Base-by-base conservation (phyloP, 2,113 vertebrate genomes). In the Clarias magur region DNA sequence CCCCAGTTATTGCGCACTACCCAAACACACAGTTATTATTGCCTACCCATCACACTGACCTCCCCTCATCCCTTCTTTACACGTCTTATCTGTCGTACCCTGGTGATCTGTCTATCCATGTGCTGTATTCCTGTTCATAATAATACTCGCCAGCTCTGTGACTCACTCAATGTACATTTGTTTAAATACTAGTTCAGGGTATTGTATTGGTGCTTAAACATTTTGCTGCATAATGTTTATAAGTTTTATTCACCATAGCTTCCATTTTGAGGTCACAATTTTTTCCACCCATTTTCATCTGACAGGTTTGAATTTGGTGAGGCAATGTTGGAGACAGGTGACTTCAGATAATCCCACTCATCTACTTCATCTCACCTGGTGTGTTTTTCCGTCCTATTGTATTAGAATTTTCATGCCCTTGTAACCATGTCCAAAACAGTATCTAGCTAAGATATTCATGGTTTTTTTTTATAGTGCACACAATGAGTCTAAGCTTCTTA, bases 1-100 rank as follows among this genome's bases (percentile, higher is more conserved):
- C 60, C 34, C 67, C 76, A 86, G 48, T 83, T 83, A 54, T 30
- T n/a, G 86, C 57, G 19, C 84, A 88, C 75, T 80, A 84, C 54
- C 11, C 17, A 80, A 59, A 87, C 65, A 60, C 67, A 54, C 54
- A 56, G 60, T 79, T 85, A 65, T 54, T 79, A 48, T 27, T 60
- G n/a, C 79, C 73, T 15, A 25, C 38, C 59, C 38, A 78, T 63
- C 23, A 48, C 59, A 21, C 72, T 78, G 72, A 85, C 59, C 73
- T 67, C 65, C 88, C 38, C 73, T 54, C 48, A 80, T 80, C 63
- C 73, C 81, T 34, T 54, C 60, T 70, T 30, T 80, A 80, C 25
- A 82, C 12, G 19, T 56, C 9, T 75, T 19, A 38, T 75, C 59
- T 4, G 30, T 42, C 27, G 60, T 3, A 80, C 42, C 75, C 42